A percentile compares a stretch with the other conserved stretches of the same genome.
Conservation (phyloP, 2,113 vertebrate species). For the Gobius niger region DNA sequence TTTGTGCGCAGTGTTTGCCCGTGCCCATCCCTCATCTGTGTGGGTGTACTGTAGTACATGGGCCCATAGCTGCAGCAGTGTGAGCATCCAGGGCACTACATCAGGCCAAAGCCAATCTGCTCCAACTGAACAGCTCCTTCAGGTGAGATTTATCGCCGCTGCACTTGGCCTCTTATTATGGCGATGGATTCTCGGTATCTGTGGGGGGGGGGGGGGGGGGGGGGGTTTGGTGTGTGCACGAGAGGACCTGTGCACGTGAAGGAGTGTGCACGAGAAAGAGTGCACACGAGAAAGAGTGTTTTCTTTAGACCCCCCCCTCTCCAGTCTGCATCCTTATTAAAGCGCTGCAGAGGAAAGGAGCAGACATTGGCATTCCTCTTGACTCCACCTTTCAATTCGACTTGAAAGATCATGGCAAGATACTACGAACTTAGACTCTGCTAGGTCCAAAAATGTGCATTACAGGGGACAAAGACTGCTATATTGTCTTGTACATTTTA, state of each 20-base stretch:
- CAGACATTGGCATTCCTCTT: conserved; percentile 46
- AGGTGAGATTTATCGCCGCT: conserved; percentile 78
- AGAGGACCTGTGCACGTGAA: conserved; percentile 35
- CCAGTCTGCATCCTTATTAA: conserved; percentile 65
- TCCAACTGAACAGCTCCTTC: conserved; percentile 70
- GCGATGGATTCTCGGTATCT: conserved; percentile 69
- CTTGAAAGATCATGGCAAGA: conserved; percentile 19
- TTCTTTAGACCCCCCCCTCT: conserved; percentile 27
- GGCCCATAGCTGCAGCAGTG: conserved; percentile 59
- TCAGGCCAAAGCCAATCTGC: conserved; percentile 74
- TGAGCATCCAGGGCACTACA: conserved; percentile 69
- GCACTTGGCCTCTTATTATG: conserved; percentile 77
- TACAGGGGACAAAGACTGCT: not conserved
- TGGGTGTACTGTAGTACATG: conserved; percentile 44
- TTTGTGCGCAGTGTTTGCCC: conserved; percentile 30
- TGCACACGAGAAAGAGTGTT: conserved; percentile 17
- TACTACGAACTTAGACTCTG: not conserved
- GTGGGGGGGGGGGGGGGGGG: not conserved
- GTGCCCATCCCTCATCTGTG: conserved; percentile 35
- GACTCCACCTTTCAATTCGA: conserved; percentile 60
- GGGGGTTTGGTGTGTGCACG: not conserved
- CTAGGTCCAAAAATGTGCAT: not conserved
- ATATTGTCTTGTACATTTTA: not conserved
- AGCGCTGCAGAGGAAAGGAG: conserved; percentile 60
- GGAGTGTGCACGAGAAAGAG: conserved; percentile 5